These are phyloP conservation scores for Cyrtodaria siliqua DNA, from an alignment of 2,888 invertebrate species.

Conservation along the genomic window DNA sequence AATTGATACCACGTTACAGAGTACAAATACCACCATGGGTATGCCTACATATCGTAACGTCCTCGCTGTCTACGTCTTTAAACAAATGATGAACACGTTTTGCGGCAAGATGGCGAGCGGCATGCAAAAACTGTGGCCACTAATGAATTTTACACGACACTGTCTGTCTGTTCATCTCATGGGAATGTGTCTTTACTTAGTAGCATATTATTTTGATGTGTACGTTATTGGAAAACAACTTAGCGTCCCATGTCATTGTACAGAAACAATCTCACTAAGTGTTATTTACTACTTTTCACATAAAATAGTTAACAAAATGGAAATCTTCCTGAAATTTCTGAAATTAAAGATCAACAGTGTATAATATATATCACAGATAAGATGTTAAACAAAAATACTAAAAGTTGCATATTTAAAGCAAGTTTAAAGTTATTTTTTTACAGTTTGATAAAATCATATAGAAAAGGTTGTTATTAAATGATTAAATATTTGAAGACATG, in stretches of 20 bases:
- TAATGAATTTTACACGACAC: constrained; percentile 48
- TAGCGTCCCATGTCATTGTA: constrained; percentile 41
- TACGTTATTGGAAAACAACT: constrained; percentile 29
- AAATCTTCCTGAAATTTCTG: too few relatives aligned
- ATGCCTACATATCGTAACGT: constrained; percentile 21
- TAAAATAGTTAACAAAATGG: too few relatives aligned
- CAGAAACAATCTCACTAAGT: constrained; percentile 13
- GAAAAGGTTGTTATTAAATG: too few relatives aligned
- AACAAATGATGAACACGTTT: constrained; percentile 54
- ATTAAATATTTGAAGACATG: too few relatives aligned
- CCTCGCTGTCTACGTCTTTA: constrained; percentile 31
- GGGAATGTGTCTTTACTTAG: constrained; percentile 52
- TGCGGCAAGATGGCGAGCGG: constrained; percentile 26
- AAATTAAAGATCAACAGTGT: too few relatives aligned
- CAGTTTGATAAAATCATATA: too few relatives aligned
- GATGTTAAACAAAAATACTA: too few relatives aligned
- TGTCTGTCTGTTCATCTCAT: constrained; percentile 40
- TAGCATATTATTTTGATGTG: constrained; percentile 25
- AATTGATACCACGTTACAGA: not conserved
- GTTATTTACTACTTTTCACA: constrained; percentile 10
- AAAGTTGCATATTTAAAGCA: too few relatives aligned
- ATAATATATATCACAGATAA: too few relatives aligned
- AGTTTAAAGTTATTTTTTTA: too few relatives aligned
- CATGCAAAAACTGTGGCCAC: constrained; percentile 39
- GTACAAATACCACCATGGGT: constrained; percentile 13